Evolutionary conservation across 2,797 vertebrate genomes (phyloP).

Genomic region (Odontamblyopus rebecca): DNA sequence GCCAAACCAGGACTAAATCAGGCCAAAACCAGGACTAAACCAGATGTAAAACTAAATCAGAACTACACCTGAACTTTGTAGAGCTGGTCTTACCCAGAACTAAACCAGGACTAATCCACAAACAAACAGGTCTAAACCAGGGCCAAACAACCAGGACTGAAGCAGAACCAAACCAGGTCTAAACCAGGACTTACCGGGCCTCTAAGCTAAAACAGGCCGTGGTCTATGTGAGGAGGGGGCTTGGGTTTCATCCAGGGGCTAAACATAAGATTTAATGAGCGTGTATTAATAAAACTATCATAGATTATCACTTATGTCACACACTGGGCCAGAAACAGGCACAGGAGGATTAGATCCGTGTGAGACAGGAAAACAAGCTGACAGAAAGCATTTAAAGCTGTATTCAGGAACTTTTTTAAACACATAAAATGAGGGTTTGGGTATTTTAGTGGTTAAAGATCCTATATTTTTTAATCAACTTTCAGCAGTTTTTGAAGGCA

Average conservation of each 20-base stretch:
- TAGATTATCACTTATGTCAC: not conserved
- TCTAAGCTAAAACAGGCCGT: not conserved
- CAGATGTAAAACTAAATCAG: too few relatives aligned
- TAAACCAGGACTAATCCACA: not conserved
- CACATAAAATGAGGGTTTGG: too few relatives aligned
- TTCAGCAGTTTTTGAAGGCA: too few relatives aligned
- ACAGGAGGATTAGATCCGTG: not conserved
- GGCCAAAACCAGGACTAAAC: not conserved
- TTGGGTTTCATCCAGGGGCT: slow-evolving; percentile 51
- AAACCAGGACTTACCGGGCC: not conserved
- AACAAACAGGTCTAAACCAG: not conserved
- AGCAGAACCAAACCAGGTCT: not conserved
- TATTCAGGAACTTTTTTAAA: not conserved
- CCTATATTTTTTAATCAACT: too few relatives aligned
- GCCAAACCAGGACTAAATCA: not conserved
- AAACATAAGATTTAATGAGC: slow-evolving; percentile 26
- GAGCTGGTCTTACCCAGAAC: too few relatives aligned
- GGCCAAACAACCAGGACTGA: not conserved
- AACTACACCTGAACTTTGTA: not conserved
- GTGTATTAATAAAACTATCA: slow-evolving; percentile 1
- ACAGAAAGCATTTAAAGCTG: not conserved
- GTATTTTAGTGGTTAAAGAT: too few relatives aligned
- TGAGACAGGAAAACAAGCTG: not conserved
- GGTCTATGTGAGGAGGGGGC: slow-evolving; percentile 39
- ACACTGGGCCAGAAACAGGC: not conserved